Evolutionary conservation across 2,888 invertebrate species (phyloP).

Genomic region (Torymus aiolomorphi): DNA sequence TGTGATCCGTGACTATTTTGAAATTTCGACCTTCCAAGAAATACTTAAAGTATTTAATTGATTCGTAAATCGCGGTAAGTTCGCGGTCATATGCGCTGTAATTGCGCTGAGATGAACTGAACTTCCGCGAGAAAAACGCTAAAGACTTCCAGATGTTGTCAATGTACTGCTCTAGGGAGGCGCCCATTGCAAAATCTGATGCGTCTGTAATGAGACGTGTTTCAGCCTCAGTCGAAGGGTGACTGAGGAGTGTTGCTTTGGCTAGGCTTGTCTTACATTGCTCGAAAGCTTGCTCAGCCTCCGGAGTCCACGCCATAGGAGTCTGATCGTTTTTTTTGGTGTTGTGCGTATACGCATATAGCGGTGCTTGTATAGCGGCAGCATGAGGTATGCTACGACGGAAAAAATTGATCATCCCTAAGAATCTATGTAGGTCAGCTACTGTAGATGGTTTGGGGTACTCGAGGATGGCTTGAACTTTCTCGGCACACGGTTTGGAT

Average conservation of each 20-base stretch:
- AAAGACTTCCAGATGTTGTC: too few relatives aligned
- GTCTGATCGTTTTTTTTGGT: background rate
- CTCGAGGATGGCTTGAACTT: conserved; percentile 21
- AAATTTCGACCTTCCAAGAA: too few relatives aligned
- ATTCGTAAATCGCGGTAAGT: too few relatives aligned
- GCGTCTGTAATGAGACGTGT: background rate
- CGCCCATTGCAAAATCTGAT: background rate
- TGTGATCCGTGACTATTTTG: conserved; percentile 16
- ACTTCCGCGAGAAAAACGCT: too few relatives aligned
- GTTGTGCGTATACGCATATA: background rate
- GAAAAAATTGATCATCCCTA: conserved; percentile 54
- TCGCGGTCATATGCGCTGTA: too few relatives aligned
- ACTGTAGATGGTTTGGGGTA: conserved; percentile 38
- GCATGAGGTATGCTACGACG: conserved; percentile 41
- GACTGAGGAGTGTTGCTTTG: background rate
- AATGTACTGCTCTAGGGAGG: background rate
- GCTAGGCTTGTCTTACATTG: background rate
- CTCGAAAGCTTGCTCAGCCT: background rate
- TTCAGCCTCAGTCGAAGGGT: background rate
- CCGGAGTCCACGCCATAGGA: conserved; percentile 13
- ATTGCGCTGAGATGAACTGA: too few relatives aligned
- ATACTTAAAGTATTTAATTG: too few relatives aligned
- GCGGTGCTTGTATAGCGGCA: background rate
- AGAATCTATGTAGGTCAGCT: conserved; percentile 27
- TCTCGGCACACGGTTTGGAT: background rate